These are phyloP conservation scores for Streptopelia turtur DNA, from an alignment of 2,797 vertebrate genomes.

Conservation along the genomic window DNA sequence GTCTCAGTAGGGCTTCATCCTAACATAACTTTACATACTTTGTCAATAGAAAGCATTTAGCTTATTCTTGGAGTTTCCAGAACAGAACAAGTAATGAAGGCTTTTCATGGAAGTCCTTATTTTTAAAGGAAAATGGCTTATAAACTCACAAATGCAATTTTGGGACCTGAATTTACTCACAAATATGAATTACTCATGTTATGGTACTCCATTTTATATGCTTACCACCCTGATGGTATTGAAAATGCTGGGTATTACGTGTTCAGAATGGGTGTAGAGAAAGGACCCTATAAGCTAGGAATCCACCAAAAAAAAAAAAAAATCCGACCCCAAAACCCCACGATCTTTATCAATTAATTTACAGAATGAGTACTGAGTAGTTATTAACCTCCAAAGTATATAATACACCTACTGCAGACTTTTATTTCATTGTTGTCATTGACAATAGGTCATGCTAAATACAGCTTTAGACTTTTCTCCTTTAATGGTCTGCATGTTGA, in stretches of 20 bases:
- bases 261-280: not conserved
- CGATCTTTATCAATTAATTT: not conserved
- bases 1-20: conserved; percentile 19
- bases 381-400: not conserved
- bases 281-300: not conserved
- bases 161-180: not conserved
- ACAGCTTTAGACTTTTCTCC: not conserved
- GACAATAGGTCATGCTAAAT: not conserved
- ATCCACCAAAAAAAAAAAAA: not conserved
- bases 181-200: not conserved
- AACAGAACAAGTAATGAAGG: not conserved
- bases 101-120: not conserved
- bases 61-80: not conserved
- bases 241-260: not conserved
- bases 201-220: not conserved
- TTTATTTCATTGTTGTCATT: conserved; percentile 4
- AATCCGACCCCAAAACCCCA: not conserved
- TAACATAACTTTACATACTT: not conserved
- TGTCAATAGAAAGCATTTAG: not conserved
- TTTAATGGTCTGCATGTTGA: not conserved
- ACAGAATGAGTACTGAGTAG: not conserved
- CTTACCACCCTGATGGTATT: not conserved
- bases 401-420: conserved; percentile 6
- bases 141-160: not conserved
- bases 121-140: conserved; percentile 20